Percentiles rank a stretch among this genome's conserved stretches.
Conservation (phyloP, 2,113 vertebrate species). For the Upupa epops region DNA sequence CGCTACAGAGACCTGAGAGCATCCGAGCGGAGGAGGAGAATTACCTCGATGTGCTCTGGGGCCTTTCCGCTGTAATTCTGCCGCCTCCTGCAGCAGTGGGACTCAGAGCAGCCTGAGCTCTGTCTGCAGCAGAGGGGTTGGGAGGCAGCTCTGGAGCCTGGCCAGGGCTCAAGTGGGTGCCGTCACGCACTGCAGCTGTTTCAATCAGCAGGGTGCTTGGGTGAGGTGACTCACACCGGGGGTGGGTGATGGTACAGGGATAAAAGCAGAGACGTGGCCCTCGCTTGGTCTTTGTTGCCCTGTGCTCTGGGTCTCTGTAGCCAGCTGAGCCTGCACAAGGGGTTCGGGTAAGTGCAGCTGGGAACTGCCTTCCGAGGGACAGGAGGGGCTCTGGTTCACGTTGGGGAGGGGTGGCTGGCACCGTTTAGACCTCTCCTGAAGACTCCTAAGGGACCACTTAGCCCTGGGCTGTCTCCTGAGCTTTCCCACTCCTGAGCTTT, state of each 20-base stretch:
- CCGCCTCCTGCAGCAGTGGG: not conserved
- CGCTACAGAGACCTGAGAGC: not conserved
- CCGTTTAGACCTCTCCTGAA: not conserved
- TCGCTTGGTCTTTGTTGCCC: rapidly evolving
- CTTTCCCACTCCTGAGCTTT: not conserved
- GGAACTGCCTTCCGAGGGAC: rapidly evolving
- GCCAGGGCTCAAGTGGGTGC: not conserved
- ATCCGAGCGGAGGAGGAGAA: not conserved
- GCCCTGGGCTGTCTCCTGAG: not conserved
- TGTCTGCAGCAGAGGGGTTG: rapidly evolving
- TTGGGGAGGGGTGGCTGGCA: rapidly evolving
- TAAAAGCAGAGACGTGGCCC: not conserved
- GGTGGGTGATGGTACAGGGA: not conserved
- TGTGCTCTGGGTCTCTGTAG: not conserved
- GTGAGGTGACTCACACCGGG: rapidly evolving
- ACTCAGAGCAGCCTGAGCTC: not conserved
- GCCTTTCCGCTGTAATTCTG: not conserved
- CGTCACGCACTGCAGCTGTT: rapidly evolving
- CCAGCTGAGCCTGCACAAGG: rapidly evolving
- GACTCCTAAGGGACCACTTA: not conserved
- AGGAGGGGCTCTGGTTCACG: not conserved
- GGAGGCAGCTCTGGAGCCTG: rapidly evolving
- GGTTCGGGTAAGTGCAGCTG: not conserved
- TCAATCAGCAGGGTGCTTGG: rapidly evolving
- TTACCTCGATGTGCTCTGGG: not conserved